A percentile compares a stretch with the other conserved stretches of the same genome.
phyloP scores from a whole-genome alignment of 2,113 vertebrate species.

The Synchiropus splendidus region DNA sequence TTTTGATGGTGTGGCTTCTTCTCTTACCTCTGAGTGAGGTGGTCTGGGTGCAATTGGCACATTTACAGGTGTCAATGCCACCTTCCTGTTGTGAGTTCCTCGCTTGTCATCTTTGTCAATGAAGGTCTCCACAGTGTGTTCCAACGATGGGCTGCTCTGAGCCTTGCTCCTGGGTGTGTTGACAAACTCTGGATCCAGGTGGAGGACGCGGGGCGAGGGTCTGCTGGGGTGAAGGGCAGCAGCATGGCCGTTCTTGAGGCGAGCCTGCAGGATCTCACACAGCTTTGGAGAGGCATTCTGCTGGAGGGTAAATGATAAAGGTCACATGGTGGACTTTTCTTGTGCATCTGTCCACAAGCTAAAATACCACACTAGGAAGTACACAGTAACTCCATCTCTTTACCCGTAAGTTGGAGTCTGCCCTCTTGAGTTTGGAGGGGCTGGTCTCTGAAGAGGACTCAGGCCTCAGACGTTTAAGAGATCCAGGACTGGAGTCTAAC shows the following conservation, averaged over 20 bases:
- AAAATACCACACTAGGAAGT: too few species aligned
- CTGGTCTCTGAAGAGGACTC: conserved; percentile 37
- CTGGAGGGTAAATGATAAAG: not conserved
- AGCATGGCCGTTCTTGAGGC: conserved; percentile 43
- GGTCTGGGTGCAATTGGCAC: conserved; percentile 51
- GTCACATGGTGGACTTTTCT: too few species aligned
- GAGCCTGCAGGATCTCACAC: conserved; percentile 54
- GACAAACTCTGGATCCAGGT: conserved; percentile 58
- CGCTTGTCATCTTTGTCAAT: conserved; percentile 57
- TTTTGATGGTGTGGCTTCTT: not conserved
- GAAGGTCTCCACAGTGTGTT: conserved; percentile 58
- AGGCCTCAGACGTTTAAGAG: conserved; percentile 61
- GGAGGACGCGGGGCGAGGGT: conserved; percentile 55
- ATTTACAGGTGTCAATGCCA: conserved; percentile 40
- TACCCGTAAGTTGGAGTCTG: conserved; percentile 48
- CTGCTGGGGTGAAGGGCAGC: conserved; percentile 27
- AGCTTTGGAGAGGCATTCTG: conserved; percentile 61
- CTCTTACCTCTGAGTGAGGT: conserved; percentile 51
- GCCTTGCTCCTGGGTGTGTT: conserved; percentile 45
- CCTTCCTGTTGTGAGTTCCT: conserved; percentile 35
- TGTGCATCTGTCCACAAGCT: too few species aligned
- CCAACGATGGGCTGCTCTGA: conserved; percentile 25
- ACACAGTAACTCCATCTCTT: not conserved
- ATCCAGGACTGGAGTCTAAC: conserved; percentile 33
- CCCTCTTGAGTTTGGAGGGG: conserved; percentile 66